Evolutionary conservation across 2,113 vertebrate genomes (phyloP).

Genomic region (Hymenochirus boettgeri): DNA sequence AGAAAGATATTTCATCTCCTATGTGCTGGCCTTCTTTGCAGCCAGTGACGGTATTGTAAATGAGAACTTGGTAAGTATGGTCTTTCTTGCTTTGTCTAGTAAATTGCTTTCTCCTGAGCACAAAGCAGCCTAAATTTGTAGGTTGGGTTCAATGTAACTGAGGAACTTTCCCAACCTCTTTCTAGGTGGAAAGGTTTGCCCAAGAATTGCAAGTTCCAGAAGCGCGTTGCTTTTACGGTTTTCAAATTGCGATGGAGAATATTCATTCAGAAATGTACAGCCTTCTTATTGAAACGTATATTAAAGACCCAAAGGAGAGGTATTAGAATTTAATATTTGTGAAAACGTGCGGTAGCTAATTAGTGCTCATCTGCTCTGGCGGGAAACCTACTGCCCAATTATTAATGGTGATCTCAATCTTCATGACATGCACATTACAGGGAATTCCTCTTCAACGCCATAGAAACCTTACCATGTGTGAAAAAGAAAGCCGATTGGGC

Average conservation of each 20-base stretch:
- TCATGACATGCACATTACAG: too few relatives aligned
- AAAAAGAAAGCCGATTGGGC: slow-evolving; percentile 92
- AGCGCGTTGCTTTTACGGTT: slow-evolving; percentile 91
- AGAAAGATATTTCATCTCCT: slow-evolving; percentile 88
- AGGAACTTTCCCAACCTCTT: too few relatives aligned
- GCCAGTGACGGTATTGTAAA: slow-evolving; percentile 95
- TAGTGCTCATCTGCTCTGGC: too few relatives aligned
- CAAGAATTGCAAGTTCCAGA: slow-evolving; percentile 93
- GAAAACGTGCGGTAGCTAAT: too few relatives aligned
- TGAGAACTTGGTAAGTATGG: slow-evolving; percentile 83
- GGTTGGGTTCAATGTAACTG: too few relatives aligned
- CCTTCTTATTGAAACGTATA: slow-evolving; percentile 91
- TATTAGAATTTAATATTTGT: slow-evolving; percentile 37
- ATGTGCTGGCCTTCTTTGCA: slow-evolving; percentile 90
- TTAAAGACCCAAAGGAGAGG: slow-evolving; percentile 72
- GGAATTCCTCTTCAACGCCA: slow-evolving; percentile 86
- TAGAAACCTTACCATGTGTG: slow-evolving; percentile 89
- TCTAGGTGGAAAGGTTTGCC: slow-evolving; percentile 87
- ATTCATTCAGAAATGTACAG: slow-evolving; percentile 97
- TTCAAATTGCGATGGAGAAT: slow-evolving; percentile 92
- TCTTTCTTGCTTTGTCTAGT: too few relatives aligned
- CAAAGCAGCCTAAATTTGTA: too few relatives aligned
- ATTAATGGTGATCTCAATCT: neutral
- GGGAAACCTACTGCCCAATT: too few relatives aligned
- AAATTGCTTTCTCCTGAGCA: too few relatives aligned